A percentile compares a stretch with the other conserved stretches of the same genome.
phyloP scores from a whole-genome alignment of 2,888 invertebrate genomes.

The Ischnura elegans region DNA sequence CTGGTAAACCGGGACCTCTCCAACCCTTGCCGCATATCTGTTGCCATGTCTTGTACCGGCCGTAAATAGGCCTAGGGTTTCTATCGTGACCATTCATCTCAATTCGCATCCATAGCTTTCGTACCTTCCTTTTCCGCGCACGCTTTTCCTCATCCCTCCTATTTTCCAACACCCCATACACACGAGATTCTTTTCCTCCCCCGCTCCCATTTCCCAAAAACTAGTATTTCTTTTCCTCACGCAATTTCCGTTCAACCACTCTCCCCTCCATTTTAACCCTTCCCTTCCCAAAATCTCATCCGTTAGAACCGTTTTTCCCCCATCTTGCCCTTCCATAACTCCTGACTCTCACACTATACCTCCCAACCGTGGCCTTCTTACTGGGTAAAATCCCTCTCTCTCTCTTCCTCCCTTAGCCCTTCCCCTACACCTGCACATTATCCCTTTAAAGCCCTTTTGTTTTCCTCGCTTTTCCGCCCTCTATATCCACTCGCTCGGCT shows the following conservation, averaged over 20 bases:
- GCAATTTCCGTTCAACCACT: not conserved
- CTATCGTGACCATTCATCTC: conserved; percentile 11
- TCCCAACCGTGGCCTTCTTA: not conserved
- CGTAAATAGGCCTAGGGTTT: not conserved
- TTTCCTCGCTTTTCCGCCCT: not conserved
- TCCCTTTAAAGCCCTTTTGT: conserved; percentile 18
- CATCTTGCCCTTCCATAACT: not conserved
- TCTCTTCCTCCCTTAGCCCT: not conserved
- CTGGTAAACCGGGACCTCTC: too few species aligned
- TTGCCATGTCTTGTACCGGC: not conserved
- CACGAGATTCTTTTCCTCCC: not conserved
- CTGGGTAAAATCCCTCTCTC: not conserved
- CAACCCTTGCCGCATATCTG: too few species aligned
- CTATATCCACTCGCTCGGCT: not conserved
- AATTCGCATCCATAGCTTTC: not conserved
- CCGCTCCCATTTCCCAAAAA: not conserved
- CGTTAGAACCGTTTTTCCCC: conserved; percentile 4
- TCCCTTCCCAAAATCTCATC: not conserved
- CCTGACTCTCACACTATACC: not conserved
- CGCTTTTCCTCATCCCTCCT: not conserved
- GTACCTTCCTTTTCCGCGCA: not conserved
- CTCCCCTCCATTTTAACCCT: not conserved
- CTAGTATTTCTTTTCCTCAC: not conserved
- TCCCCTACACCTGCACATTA: too few species aligned
- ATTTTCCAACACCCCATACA: too few species aligned